Percentiles rank a stretch among this genome's conserved stretches.
Conservation (phyloP, 2,113 vertebrate genomes). For the Cranoglanis bouderius region DNA sequence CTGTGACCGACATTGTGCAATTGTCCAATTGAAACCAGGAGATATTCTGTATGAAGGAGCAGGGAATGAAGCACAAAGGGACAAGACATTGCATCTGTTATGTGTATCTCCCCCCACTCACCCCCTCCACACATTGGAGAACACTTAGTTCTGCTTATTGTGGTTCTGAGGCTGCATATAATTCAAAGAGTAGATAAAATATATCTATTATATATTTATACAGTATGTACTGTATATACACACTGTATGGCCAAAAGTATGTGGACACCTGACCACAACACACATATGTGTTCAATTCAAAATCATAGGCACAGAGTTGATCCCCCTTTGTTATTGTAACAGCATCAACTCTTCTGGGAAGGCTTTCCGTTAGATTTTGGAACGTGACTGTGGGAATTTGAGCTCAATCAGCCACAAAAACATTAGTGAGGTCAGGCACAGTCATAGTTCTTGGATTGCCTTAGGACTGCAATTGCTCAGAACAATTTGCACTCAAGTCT, state of each 20-base stretch:
- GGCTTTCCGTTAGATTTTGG: not conserved
- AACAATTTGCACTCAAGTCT: not conserved
- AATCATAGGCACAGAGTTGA: not conserved
- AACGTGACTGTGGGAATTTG: not conserved
- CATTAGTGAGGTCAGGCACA: not conserved
- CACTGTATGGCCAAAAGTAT: not conserved
- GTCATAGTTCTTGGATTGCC: not conserved
- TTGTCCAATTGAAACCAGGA: not conserved
- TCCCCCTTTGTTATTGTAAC: not conserved
- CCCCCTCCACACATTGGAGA: not conserved
- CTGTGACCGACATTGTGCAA: not conserved
- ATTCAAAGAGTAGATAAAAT: not conserved
- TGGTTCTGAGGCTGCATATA: not conserved
- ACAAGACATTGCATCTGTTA: not conserved
- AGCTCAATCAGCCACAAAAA: not conserved
- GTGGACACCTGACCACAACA: not conserved
- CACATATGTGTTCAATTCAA: not conserved
- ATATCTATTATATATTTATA: not conserved
- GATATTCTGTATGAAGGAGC: not conserved
- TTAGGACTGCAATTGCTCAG: not conserved
- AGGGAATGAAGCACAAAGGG: not conserved
- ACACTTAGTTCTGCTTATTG: not conserved
- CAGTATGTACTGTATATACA: not conserved
- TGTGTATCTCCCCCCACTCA: conserved; percentile 27
- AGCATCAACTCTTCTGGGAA: not conserved